These are phyloP conservation scores for Etheostoma spectabile DNA, from an alignment of 2,113 vertebrate genomes.

Conservation along the genomic window DNA sequence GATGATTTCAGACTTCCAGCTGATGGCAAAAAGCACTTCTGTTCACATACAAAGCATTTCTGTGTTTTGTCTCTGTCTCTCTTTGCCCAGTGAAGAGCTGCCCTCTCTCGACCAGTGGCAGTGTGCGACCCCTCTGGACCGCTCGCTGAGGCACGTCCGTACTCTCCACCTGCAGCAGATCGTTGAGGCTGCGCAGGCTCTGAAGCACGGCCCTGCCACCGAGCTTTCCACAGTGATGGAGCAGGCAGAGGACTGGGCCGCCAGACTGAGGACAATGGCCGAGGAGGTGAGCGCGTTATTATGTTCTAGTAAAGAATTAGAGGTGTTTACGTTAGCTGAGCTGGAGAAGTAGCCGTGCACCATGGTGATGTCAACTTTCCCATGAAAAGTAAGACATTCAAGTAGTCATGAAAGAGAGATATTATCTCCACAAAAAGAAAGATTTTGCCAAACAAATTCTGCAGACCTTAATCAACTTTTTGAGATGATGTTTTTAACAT, in stretches of 20 bases:
- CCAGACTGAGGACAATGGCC: slow-evolving; percentile 83
- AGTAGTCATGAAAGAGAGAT: too few species aligned
- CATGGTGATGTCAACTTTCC: neutral
- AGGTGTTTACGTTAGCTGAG: neutral
- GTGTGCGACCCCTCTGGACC: slow-evolving; percentile 90
- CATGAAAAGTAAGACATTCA: too few species aligned
- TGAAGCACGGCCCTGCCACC: slow-evolving; percentile 84
- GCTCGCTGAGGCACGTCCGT: slow-evolving; percentile 85
- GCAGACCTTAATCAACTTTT: too few species aligned
- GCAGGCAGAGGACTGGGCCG: slow-evolving; percentile 93
- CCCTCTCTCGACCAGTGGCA: slow-evolving; percentile 77
- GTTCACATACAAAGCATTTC: too few species aligned
- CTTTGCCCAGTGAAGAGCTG: slow-evolving; percentile 84
- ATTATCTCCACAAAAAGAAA: too few species aligned
- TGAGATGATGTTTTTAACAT: too few species aligned
- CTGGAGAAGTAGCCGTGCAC: neutral
- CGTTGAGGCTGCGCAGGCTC: slow-evolving; percentile 76
- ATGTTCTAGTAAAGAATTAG: neutral
- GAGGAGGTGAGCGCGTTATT: slow-evolving; percentile 86
- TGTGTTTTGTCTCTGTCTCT: too few species aligned
- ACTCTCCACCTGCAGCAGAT: slow-evolving; percentile 88
- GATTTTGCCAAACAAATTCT: too few species aligned
- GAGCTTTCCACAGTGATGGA: slow-evolving; percentile 84
- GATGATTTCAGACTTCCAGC: neutral
- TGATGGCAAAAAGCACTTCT: too few species aligned